phyloP scores from a whole-genome alignment of 2,797 vertebrate species.

The Hippoglossus hippoglossus region DNA sequence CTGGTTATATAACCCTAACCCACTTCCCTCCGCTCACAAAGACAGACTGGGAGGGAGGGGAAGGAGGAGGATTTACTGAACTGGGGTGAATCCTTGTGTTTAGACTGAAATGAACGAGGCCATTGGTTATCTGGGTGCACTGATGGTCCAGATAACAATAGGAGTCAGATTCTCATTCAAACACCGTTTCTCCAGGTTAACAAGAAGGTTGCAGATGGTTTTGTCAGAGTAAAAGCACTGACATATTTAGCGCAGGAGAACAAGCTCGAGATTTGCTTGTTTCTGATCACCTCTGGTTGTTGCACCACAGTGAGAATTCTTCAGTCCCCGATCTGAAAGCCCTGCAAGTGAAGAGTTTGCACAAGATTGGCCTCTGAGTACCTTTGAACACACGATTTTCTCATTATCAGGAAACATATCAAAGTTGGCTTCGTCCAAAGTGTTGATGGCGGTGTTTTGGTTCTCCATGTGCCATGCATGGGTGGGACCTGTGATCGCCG shows the following conservation, averaged over 20 bases:
- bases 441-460: conserved; percentile 36
- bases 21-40: conserved; percentile 68
- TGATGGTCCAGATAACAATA: conserved; percentile 20
- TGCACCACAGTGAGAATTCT: conserved; percentile 13
- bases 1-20: conserved; percentile 81
- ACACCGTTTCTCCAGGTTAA: conserved; percentile 17
- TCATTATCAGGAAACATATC: conserved; percentile 17
- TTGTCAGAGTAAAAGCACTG: conserved; percentile 4
- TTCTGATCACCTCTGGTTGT: conserved; percentile 12
- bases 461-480: conserved; percentile 11
- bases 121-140: conserved; percentile 23
- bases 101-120: conserved; percentile 38
- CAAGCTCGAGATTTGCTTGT: background rate
- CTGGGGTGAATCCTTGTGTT: conserved; percentile 48
- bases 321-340: background rate
- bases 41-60: conserved; percentile 46
- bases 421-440: conserved; percentile 1
- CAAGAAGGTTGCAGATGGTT: background rate
- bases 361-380: conserved; percentile 16
- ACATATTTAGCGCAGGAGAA: background rate
- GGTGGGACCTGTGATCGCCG: conserved; percentile 13
- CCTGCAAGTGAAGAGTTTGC: conserved; percentile 34
- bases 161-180: conserved; percentile 26
- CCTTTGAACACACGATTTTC: conserved; percentile 33
- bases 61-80: conserved; percentile 27